phyloP scores from a whole-genome alignment of 2,888 invertebrate species.

The Drosophila fulvimacula region DNA sequence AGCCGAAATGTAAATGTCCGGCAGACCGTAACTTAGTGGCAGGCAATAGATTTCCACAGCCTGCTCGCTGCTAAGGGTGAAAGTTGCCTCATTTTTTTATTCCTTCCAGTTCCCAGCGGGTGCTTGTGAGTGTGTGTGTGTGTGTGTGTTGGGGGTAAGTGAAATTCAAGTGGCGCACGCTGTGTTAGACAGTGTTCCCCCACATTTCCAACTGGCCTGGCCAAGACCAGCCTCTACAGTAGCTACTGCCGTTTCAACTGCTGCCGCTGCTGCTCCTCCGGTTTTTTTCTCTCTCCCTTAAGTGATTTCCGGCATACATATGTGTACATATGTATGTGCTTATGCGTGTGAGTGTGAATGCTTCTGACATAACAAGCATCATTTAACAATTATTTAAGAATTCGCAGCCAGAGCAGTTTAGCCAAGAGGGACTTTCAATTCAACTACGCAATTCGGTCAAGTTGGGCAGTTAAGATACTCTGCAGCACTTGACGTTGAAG shows the following conservation, averaged over 20 bases:
- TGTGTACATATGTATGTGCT: conserved; percentile 8
- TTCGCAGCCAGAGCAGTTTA: conserved; percentile 44
- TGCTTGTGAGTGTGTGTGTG: conserved; percentile 18
- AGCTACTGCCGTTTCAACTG: conserved; percentile 23
- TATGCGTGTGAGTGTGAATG: conserved; percentile 52
- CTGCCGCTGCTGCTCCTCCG: conserved; percentile 7
- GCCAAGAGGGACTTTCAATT: conserved; percentile 53
- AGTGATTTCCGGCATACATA: conserved; percentile 61
- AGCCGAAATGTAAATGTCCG: conserved; percentile 80
- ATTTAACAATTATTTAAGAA: conserved; percentile 80
- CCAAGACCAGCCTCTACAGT: conserved; percentile 17
- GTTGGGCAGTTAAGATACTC: conserved; percentile 47
- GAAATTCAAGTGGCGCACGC: conserved; percentile 77
- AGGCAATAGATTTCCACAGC: conserved; percentile 74
- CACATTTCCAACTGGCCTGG: conserved; percentile 49
- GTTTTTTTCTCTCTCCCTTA: conserved; percentile 45
- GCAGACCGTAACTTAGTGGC: conserved; percentile 82
- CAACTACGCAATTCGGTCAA: conserved; percentile 60
- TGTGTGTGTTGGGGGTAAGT: conserved; percentile 59
- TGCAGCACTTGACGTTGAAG: background rate
- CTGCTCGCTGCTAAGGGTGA: conserved; percentile 56
- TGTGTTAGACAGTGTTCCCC: conserved; percentile 71
- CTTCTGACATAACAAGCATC: conserved; percentile 79
- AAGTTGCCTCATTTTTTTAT: conserved; percentile 63
- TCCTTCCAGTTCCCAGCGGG: conserved; percentile 21